A percentile compares a stretch with the other conserved stretches of the same genome.
Evolutionary conservation across 2,888 invertebrate species (phyloP).

Genomic region (Synergus japonicus): DNA sequence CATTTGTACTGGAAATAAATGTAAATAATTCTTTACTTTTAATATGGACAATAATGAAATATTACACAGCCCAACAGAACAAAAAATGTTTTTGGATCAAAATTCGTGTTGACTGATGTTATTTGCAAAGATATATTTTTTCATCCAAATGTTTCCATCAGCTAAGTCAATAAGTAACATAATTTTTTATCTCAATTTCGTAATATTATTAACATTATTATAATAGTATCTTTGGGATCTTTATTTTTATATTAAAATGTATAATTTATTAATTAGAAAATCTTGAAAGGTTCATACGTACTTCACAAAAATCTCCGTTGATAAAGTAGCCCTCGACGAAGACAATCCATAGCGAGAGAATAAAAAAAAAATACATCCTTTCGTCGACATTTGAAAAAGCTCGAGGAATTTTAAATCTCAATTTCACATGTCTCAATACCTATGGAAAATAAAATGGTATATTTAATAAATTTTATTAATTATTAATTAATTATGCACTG

Average conservation of each 20-base stretch:
- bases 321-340: background rate
- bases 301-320: conserved; percentile 17
- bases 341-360: background rate
- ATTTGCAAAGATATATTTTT: background rate
- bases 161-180: background rate
- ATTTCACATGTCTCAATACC: conserved; percentile 1
- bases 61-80: too few relatives aligned
- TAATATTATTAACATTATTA: background rate
- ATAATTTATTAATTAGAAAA: too few relatives aligned
- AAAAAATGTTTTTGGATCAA: too few relatives aligned
- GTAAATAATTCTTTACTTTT: conserved; percentile 8
- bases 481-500: background rate
- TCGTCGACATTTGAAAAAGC: conserved; percentile 27
- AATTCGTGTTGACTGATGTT: background rate
- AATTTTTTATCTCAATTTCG: background rate
- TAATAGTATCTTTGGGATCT: background rate
- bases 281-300: background rate
- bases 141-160: background rate
- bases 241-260: too few relatives aligned
- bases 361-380: conserved; percentile 26
- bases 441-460: background rate
- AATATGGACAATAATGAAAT: background rate
- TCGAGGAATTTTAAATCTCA: conserved; percentile 11
- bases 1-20: conserved; percentile 31
- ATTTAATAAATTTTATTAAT: background rate